These are phyloP conservation scores for Omphaloscelis lunosa DNA, from an alignment of 2,888 invertebrate genomes.

Conservation along the genomic window DNA sequence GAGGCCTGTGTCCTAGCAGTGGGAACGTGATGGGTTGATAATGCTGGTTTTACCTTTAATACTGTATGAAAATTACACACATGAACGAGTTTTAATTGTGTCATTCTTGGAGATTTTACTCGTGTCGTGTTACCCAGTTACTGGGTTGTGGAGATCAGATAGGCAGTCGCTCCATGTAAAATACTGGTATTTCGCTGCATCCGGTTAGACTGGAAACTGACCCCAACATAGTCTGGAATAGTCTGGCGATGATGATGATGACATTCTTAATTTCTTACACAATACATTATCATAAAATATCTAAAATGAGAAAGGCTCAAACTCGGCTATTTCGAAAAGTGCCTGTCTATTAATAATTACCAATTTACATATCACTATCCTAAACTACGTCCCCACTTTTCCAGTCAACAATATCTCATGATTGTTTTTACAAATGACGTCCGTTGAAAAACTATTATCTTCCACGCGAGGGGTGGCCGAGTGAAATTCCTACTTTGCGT, in stretches of 20 bases:
- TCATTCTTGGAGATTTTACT: neutral
- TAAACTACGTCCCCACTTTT: slow-evolving; percentile 28
- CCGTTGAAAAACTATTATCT: slow-evolving; percentile 67
- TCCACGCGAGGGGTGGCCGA: slow-evolving; percentile 72
- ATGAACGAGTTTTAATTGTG: neutral
- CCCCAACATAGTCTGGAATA: neutral
- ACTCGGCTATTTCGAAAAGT: neutral
- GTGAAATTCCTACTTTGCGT: slow-evolving; percentile 80
- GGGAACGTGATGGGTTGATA: no score
- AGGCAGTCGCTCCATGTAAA: neutral
- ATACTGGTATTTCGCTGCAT: neutral
- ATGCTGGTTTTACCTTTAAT: no score
- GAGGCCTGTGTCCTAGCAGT: no score
- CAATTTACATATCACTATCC: slow-evolving; percentile 3
- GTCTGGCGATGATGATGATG: neutral
- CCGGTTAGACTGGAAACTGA: neutral
- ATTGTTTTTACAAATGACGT: slow-evolving; percentile 50
- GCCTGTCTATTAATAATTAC: neutral
- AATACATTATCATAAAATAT: neutral
- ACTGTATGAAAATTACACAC: neutral
- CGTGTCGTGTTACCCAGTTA: neutral
- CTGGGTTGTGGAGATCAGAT: neutral
- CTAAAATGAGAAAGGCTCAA: neutral
- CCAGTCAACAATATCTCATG: slow-evolving; percentile 41
- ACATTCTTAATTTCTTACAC: neutral